Evolutionary conservation across 2,113 vertebrate species (phyloP).

Genomic region (Indicator maculatus): DNA sequence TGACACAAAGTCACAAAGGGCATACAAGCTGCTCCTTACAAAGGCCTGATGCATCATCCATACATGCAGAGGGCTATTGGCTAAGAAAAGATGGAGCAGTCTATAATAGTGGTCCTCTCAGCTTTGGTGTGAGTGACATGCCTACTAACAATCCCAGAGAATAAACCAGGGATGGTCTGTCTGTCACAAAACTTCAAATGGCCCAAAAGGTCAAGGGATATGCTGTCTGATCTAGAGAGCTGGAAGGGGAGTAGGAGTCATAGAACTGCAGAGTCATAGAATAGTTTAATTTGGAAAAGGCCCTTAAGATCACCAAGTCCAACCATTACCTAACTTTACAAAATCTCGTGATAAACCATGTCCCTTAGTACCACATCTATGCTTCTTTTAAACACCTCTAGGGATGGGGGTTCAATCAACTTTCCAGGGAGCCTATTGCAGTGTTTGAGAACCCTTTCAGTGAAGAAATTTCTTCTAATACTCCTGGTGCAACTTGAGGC

Average conservation of each 20-base stretch:
- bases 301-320: no score
- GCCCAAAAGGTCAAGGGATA: not conserved
- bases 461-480: no score
- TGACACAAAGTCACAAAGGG: not conserved
- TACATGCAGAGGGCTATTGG: not conserved
- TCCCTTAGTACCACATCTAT: no score
- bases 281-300: no score
- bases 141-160: not conserved
- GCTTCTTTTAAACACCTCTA: no score
- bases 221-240: rapidly evolving
- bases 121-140: not conserved
- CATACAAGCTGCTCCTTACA: not conserved
- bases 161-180: not conserved
- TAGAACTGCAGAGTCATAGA: no score
- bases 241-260: not conserved
- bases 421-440: no score
- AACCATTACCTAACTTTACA: no score
- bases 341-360: no score
- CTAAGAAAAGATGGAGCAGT: rapidly evolving
- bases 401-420: no score
- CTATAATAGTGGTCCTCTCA: not conserved
- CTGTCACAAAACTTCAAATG: not conserved
- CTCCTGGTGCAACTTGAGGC: no score
- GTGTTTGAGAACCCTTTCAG: no score
- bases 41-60: not conserved